Conservation (phyloP, 1,140 invertebrate genomes). For the Drosophila mojavensis region DNA sequence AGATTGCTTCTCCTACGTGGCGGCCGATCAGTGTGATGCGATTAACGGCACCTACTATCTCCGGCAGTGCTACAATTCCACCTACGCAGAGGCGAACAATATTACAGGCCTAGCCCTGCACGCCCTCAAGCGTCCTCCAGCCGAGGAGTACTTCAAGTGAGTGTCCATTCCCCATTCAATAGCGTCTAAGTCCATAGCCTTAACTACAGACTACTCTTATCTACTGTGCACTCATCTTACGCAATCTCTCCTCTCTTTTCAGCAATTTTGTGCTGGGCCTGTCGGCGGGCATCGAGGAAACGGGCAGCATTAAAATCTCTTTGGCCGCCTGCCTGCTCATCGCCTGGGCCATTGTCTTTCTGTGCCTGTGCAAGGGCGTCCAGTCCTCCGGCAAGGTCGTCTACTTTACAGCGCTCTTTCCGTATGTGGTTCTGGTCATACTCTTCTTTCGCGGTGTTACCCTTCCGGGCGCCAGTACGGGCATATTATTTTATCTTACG, state of each 20-base stretch:
- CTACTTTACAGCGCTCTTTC: conserved; percentile 94
- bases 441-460: conserved; percentile 92
- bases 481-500: conserved; percentile 93
- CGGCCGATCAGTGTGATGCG: conserved; percentile 86
- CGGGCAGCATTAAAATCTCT: conserved; percentile 87
- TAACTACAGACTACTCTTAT: background rate
- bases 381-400: conserved; percentile 94
- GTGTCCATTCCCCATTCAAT: conserved; percentile 37
- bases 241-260: conserved; percentile 56
- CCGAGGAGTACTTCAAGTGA: conserved; percentile 94
- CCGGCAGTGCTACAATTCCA: conserved; percentile 85
- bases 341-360: conserved; percentile 92
- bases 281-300: conserved; percentile 90
- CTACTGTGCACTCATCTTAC: conserved; percentile 30
- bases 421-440: conserved; percentile 92
- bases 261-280: conserved; percentile 90
- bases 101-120: conserved; percentile 85
- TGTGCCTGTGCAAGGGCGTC: conserved; percentile 92
- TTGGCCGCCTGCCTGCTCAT: conserved; percentile 89
- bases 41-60: conserved; percentile 89
- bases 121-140: conserved; percentile 88
- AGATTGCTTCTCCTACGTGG: conserved; percentile 89
- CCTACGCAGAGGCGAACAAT: conserved; percentile 84
- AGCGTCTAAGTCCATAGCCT: background rate
- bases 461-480: conserved; percentile 90